Evolutionary conservation across 2,113 vertebrate genomes (phyloP).

Genomic region (Colaptes auratus): DNA sequence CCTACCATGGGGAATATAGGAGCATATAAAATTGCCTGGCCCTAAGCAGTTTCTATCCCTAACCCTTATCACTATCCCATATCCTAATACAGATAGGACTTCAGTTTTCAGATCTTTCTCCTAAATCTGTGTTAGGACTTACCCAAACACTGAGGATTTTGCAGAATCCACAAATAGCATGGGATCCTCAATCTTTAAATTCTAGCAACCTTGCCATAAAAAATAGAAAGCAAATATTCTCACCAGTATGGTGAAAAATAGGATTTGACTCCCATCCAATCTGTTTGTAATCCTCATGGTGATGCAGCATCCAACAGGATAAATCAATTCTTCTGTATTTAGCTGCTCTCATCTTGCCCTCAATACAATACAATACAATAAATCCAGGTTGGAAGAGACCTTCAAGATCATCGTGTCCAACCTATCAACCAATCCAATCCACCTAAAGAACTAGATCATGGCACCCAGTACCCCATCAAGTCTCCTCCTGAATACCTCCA

Average conservation of each 20-base stretch:
- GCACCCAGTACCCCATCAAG: no score
- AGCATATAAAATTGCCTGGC: neutral
- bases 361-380: no score
- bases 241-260: neutral
- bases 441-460: no score
- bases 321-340: neutral
- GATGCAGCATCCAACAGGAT: neutral
- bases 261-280: neutral
- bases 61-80: neutral
- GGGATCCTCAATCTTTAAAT: neutral
- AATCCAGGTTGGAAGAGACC: no score
- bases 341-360: neutral
- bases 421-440: no score
- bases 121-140: neutral
- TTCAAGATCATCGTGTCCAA: no score
- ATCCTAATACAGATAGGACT: neutral
- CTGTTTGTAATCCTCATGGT: accelerated
- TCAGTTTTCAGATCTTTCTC: neutral
- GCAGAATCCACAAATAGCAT: neutral
- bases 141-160: neutral
- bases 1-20: neutral
- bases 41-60: neutral
- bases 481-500: no score
- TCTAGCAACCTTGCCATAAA: neutral
- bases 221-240: neutral